Base-by-base conservation (phyloP, 1,140 invertebrate genomes). In the Nylanderia fulva region DNA sequence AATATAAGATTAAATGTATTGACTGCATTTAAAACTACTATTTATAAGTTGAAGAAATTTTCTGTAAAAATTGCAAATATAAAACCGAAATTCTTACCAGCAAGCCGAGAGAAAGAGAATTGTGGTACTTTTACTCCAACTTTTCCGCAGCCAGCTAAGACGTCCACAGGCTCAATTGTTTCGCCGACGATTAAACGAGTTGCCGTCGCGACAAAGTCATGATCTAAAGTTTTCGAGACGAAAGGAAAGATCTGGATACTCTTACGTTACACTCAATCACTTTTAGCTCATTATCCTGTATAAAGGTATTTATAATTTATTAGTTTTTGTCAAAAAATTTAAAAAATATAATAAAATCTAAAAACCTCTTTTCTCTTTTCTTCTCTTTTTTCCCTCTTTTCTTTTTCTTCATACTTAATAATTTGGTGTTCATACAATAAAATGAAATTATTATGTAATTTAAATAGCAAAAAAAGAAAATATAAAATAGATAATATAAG, bases 221-320 rank as follows among this genome's bases (percentile, higher is more conserved):
- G 97, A 93, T 99, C 98, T 52, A 99, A 95, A 0, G 99, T 99
- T 95, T 99, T 99, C 0, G 99, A 99, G 13, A 99, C 99, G 95
- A 99, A 99, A 29, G 99, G 99, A 92, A 99, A 4, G 99, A 99
- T 89, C 99, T 96, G 0, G 99, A 99, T 4, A 99, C 99, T 90
- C 99, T 95, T 0, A 99, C 97, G 95, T 99, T 99, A 93, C 99
- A 99, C 94, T 99, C 99, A 85, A 99, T 99, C 0, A 99, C 99
- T 96, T 99, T 99, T 24, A 99, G 95, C 90, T 99, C 97, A 93
- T 99, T 99, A 91, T 99, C 98, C 96, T 98, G 88, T 48, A 91
- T 89, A 74, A 90, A 80, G 87, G 91, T 75, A 3, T 75, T 64
- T 42, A 36, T 68, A 66, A 52, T 39, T 48, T 9, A 39, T 60